phyloP scores from a whole-genome alignment of 2,113 vertebrate genomes.

The Stegastes partitus region DNA sequence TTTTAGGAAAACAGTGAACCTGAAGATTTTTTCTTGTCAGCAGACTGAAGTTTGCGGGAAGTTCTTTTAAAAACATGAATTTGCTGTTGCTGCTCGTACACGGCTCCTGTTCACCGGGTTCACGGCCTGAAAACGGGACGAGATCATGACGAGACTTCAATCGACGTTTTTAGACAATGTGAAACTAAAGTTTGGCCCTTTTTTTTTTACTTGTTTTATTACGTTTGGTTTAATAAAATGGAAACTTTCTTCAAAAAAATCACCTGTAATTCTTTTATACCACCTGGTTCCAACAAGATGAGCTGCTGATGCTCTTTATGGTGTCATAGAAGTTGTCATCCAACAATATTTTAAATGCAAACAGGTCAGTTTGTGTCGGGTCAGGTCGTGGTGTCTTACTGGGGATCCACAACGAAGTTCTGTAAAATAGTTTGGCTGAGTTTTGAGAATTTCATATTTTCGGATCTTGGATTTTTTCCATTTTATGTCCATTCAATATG shows the following conservation, averaged over 20 bases:
- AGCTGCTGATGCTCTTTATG: no score
- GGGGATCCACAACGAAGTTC: no score
- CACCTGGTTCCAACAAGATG: no score
- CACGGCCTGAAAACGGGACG: background rate
- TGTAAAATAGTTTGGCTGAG: no score
- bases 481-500: no score
- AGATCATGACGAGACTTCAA: conserved; percentile 4
- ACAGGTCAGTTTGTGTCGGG: no score
- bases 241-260: background rate
- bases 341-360: no score
- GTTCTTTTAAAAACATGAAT: background rate
- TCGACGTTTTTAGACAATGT: conserved; percentile 1
- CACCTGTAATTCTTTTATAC: background rate
- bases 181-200: conserved; percentile 18
- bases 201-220: conserved; percentile 44
- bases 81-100: conserved; percentile 26
- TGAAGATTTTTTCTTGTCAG: background rate
- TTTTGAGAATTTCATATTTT: no score
- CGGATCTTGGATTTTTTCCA: no score
- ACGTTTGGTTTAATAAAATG: conserved; percentile 40
- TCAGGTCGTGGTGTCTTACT: no score
- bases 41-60: no score
- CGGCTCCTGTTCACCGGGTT: background rate
- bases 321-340: no score
- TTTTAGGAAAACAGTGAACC: background rate